Evolutionary conservation across 2,888 invertebrate genomes (phyloP).

Genomic region (Ommatoiulus sabulosus): DNA sequence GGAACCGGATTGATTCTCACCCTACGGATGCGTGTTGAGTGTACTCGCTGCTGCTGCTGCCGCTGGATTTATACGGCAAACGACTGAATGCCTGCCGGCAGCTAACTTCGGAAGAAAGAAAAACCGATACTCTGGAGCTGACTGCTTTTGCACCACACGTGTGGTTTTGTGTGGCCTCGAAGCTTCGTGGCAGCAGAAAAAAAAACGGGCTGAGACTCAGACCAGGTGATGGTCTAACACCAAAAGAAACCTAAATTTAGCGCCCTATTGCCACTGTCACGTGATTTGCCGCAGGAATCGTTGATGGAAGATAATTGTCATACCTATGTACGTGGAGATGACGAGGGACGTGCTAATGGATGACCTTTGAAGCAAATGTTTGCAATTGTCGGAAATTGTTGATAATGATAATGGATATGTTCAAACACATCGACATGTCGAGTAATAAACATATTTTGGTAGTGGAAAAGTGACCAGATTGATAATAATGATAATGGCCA

Average conservation of each 20-base stretch:
- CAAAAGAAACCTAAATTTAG: background rate
- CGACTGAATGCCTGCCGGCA: conserved; percentile 3
- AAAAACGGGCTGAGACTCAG: background rate
- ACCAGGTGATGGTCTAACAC: conserved; percentile 6
- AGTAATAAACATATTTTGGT: too few species aligned
- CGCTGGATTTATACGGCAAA: background rate
- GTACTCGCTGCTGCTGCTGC: background rate
- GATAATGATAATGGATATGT: too few species aligned
- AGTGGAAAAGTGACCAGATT: too few species aligned
- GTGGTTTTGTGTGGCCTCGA: background rate
- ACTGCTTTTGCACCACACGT: conserved; percentile 11
- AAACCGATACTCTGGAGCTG: conserved; percentile 15
- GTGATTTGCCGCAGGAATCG: background rate
- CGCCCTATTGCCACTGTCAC: background rate
- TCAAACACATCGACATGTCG: too few species aligned
- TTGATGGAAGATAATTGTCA: background rate
- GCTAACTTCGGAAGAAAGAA: conserved; percentile 5
- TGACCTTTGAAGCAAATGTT: too few species aligned
- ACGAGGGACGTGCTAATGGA: too few species aligned
- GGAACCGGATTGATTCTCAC: conserved; percentile 47
- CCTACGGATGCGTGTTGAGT: conserved; percentile 13
- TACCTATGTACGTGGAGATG: too few species aligned
- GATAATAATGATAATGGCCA: too few species aligned
- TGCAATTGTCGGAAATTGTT: too few species aligned
- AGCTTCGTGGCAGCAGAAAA: background rate